A percentile compares a stretch with the other conserved stretches of the same genome.
phyloP scores from a whole-genome alignment of 2,888 invertebrate genomes.

The Drosophila greeni region DNA sequence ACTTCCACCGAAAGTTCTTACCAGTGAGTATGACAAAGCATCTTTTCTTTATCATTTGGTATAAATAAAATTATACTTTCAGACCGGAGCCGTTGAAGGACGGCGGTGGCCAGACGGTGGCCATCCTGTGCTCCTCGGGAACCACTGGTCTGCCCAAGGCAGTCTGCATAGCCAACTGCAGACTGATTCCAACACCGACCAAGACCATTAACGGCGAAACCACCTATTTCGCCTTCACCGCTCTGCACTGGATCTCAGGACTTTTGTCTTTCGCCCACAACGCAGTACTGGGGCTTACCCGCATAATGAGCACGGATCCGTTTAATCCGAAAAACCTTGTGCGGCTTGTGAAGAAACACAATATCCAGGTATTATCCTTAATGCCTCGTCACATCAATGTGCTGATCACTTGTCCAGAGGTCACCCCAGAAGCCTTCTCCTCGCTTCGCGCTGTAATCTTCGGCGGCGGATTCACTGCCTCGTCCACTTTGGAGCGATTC shows the following conservation, averaged over 20 bases:
- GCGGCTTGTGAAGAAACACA: not conserved
- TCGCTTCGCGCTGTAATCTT: not conserved
- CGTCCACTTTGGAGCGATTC: constrained; percentile 51
- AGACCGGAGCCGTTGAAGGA: no score
- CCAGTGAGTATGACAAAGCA: constrained; percentile 29
- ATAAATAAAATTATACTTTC: no score
- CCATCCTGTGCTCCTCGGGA: no score
- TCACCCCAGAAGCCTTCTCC: constrained; percentile 35
- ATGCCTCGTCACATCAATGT: constrained; percentile 63
- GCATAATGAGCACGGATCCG: constrained; percentile 64
- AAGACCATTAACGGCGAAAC: not conserved
- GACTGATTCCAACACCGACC: no score
- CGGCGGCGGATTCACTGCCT: constrained; percentile 28
- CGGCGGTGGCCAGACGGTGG: no score
- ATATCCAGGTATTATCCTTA: constrained; percentile 27
- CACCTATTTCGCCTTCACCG: not conserved
- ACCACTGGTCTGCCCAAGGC: no score
- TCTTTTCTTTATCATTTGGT: not conserved
- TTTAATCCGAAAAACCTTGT: constrained; percentile 55
- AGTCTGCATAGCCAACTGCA: no score
- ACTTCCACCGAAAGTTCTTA: constrained; percentile 47
- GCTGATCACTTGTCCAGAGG: constrained; percentile 48
- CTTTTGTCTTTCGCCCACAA: constrained; percentile 53
- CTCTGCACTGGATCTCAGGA: constrained; percentile 68
- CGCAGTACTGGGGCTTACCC: constrained; percentile 52